phyloP scores from a whole-genome alignment of 2,113 vertebrate species.

The Sylvietta virens region DNA sequence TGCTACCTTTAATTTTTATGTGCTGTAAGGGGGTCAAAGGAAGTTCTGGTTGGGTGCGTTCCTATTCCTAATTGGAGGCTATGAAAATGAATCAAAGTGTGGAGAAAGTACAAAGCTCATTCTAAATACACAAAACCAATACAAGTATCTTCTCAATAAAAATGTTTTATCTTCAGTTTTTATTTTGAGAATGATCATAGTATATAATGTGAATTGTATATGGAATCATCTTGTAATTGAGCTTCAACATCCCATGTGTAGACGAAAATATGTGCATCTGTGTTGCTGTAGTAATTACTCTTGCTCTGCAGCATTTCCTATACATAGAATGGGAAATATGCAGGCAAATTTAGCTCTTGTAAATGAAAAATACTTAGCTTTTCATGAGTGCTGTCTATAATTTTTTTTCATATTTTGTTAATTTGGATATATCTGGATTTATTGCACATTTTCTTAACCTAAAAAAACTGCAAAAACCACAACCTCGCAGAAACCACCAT shows the following conservation, averaged over 20 bases:
- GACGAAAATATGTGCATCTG: not conserved
- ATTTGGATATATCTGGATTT: not conserved
- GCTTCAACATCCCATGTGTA: not conserved
- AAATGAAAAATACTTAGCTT: not conserved
- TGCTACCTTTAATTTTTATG: not conserved
- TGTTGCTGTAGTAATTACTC: not conserved
- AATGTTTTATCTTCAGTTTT: not conserved
- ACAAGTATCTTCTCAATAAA: not conserved
- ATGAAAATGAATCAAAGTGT: not conserved
- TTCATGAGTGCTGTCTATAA: not conserved
- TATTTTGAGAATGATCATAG: not conserved
- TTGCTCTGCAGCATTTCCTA: not conserved
- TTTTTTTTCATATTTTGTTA: not conserved
- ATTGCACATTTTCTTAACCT: not conserved
- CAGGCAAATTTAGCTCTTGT: not conserved
- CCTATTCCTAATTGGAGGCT: not conserved
- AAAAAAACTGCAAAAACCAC: not conserved
- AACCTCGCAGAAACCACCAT: not conserved
- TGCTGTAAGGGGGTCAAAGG: not conserved
- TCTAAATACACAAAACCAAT: not conserved
- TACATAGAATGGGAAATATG: not conserved
- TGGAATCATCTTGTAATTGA: not conserved
- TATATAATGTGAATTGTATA: not conserved
- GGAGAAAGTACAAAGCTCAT: not conserved
- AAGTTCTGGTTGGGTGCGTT: not conserved